These are phyloP conservation scores for Hirundo rustica DNA, from an alignment of 2,797 vertebrate genomes.

Conservation along the genomic window DNA sequence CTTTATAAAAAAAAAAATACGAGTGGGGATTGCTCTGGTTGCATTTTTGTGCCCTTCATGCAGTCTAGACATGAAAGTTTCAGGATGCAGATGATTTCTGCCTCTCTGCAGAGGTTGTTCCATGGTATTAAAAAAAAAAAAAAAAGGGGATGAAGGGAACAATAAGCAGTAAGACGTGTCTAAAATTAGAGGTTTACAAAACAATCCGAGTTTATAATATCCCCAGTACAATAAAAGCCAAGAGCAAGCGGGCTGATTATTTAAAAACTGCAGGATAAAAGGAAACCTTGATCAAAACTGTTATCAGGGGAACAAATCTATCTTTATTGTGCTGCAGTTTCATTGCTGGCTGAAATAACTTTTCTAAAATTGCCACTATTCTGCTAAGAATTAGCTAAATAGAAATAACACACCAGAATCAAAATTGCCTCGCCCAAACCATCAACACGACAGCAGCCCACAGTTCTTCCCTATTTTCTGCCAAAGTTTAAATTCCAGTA, in stretches of 20 bases:
- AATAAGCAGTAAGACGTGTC: background rate
- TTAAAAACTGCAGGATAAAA: conserved; percentile 12
- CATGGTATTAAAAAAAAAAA: background rate
- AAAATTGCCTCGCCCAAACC: background rate
- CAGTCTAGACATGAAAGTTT: background rate
- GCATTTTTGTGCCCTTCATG: background rate
- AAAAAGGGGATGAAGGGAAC: background rate
- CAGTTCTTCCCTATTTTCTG: background rate
- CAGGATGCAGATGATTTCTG: conserved; percentile 20
- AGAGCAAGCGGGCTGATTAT: background rate
- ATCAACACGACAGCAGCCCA: background rate
- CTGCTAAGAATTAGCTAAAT: background rate
- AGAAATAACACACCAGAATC: background rate
- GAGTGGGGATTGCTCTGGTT: background rate
- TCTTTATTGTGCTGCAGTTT: background rate
- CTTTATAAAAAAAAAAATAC: background rate
- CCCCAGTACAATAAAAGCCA: conserved; percentile 16
- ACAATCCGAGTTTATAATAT: conserved; percentile 17
- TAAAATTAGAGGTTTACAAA: conserved; percentile 53
- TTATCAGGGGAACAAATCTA: background rate
- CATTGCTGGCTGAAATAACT: background rate
- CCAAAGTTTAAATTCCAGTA: background rate
- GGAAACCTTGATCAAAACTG: conserved; percentile 33
- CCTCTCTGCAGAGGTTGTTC: background rate
- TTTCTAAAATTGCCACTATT: background rate